Percentiles rank a stretch among this genome's conserved stretches.
These are phyloP conservation scores for Holotrichia oblita DNA, from an alignment of 1,140 invertebrate species.

Conservation along the genomic window DNA sequence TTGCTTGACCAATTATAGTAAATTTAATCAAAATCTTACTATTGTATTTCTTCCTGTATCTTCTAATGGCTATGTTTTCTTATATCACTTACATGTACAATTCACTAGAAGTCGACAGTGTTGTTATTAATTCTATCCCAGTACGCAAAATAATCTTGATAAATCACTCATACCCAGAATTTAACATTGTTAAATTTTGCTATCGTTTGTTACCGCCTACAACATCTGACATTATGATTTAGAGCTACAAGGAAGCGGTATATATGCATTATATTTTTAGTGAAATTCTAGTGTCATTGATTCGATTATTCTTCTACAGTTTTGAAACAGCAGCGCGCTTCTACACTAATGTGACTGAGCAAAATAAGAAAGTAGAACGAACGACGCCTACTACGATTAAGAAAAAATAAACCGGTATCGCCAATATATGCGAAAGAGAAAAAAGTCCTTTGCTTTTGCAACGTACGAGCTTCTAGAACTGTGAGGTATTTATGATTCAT, in stretches of 20 bases:
- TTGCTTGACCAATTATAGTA: too few relatives aligned
- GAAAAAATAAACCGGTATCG: slow-evolving; percentile 18
- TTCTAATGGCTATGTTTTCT: too few relatives aligned
- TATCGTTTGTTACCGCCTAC: background rate
- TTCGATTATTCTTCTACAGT: background rate
- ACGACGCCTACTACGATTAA: slow-evolving; percentile 11
- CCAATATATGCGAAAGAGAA: slow-evolving; percentile 3
- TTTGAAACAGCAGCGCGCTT: background rate
- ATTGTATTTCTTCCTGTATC: too few relatives aligned
- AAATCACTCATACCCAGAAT: background rate
- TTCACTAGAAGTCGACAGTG: too few relatives aligned
- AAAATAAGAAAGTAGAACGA: slow-evolving; percentile 21
- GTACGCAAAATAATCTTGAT: background rate
- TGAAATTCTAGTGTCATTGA: background rate
- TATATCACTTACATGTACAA: too few relatives aligned
- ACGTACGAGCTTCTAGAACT: background rate
- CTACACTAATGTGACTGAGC: background rate
- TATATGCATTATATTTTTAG: background rate
- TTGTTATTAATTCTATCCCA: too few relatives aligned
- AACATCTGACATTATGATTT: background rate
- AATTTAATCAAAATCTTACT: too few relatives aligned
- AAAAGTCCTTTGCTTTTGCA: slow-evolving; percentile 5
- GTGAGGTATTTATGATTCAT: slow-evolving; percentile 4
- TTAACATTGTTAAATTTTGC: background rate
- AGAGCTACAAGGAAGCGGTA: background rate